Evolutionary conservation across 2,113 vertebrate species (phyloP).

Genomic region (Platycercus adscitus): DNA sequence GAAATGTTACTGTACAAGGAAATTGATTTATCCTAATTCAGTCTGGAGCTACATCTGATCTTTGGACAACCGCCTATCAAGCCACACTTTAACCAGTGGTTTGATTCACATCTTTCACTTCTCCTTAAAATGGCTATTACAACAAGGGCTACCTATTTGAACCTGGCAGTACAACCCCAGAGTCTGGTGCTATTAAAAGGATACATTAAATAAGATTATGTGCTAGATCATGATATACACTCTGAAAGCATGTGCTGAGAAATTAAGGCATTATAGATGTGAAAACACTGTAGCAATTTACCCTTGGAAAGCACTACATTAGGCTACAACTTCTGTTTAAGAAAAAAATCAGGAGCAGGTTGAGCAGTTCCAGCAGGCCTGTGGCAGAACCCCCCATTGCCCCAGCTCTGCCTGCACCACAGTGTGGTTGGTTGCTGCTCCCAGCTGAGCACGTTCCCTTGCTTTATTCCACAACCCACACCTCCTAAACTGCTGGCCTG

Average conservation of each 20-base stretch:
- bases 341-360: not conserved
- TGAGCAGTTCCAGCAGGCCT: not conserved
- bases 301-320: not conserved
- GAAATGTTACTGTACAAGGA: not conserved
- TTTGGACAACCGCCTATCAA: not conserved
- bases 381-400: not conserved
- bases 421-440: accelerated
- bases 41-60: not conserved
- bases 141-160: not conserved
- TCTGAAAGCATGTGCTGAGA: not conserved
- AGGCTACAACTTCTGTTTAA: not conserved
- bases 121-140: not conserved
- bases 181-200: not conserved
- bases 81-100: not conserved
- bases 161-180: not conserved
- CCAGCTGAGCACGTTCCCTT: not conserved
- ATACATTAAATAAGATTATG: not conserved
- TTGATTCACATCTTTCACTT: not conserved
- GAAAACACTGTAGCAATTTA: not conserved
- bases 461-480: not conserved
- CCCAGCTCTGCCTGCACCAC: not conserved
- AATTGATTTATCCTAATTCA: not conserved
- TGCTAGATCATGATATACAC: not conserved
- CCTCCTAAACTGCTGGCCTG: accelerated
- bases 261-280: not conserved